These are phyloP conservation scores for Pachycephus smyrnensis DNA, from an alignment of 2,888 invertebrate species.

Conservation along the genomic window DNA sequence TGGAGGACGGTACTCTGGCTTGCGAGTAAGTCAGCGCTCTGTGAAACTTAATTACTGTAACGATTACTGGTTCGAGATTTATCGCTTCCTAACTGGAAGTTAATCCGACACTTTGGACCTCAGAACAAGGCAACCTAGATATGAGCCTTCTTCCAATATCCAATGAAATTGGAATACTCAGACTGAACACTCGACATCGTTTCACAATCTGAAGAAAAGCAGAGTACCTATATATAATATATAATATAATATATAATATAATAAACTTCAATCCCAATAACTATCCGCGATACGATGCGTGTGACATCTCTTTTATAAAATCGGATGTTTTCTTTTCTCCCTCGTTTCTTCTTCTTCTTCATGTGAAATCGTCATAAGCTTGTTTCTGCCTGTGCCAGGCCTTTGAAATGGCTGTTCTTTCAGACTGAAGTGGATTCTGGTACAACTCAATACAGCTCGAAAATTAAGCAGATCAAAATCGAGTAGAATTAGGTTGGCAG, in stretches of 20 bases:
- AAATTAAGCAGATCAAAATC: background rate
- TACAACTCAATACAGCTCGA: background rate
- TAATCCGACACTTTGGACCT: constrained; percentile 2
- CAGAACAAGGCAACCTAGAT: background rate
- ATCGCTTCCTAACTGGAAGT: background rate
- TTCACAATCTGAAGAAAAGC: background rate
- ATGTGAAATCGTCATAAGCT: background rate
- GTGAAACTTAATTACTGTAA: constrained; percentile 7
- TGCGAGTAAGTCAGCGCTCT: background rate
- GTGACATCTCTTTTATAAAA: background rate
- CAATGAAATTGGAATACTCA: background rate
- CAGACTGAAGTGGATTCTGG: background rate
- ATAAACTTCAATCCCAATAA: background rate
- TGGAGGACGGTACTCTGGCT: background rate
- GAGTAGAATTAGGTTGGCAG: background rate
- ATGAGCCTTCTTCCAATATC: background rate
- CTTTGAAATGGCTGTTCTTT: background rate
- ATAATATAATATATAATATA: background rate
- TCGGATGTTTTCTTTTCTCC: background rate
- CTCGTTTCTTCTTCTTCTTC: background rate
- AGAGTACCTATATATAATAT: too few relatives aligned
- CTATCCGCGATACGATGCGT: background rate
- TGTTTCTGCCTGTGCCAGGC: background rate
- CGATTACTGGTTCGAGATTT: constrained; percentile 3
- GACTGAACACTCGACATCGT: background rate